phyloP scores from a whole-genome alignment of 2,797 vertebrate species.

The Lutjanus campechanus region DNA sequence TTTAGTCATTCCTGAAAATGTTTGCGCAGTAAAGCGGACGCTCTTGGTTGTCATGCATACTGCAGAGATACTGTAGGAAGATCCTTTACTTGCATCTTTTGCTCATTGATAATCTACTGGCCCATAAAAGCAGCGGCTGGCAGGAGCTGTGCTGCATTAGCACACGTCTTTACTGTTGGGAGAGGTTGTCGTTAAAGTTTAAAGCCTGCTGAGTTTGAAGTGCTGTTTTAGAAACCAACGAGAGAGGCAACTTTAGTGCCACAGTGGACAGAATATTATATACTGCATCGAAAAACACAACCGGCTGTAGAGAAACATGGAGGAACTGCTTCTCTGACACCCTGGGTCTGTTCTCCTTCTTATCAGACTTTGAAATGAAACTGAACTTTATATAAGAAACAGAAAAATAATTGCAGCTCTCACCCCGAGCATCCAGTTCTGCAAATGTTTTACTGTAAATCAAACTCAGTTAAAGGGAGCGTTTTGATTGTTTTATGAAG shows the following conservation, averaged over 20 bases:
- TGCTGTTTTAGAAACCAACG: conserved; percentile 41
- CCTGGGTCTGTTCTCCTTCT: neutral
- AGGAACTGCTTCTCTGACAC: conserved; percentile 4
- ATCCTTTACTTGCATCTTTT: conserved; percentile 47
- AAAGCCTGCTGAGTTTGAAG: conserved; percentile 68
- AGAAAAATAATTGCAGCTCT: conserved; percentile 5
- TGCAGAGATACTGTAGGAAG: conserved; percentile 31
- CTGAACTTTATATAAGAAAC: conserved; percentile 13
- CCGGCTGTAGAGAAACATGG: neutral
- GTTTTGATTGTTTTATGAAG: no score
- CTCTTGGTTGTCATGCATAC: conserved; percentile 53
- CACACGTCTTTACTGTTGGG: conserved; percentile 46
- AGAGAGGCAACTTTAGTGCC: conserved; percentile 39
- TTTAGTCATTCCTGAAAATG: conserved; percentile 79
- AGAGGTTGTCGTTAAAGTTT: conserved; percentile 70
- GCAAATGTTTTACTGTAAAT: conserved; percentile 5
- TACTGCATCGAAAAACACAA: conserved; percentile 23
- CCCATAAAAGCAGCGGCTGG: conserved; percentile 52
- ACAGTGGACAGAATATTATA: conserved; percentile 47
- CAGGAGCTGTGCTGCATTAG: conserved; percentile 60
- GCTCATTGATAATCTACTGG: conserved; percentile 52
- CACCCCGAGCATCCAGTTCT: neutral
- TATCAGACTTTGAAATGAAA: conserved; percentile 13
- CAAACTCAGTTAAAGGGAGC: neutral
- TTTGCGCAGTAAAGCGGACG: conserved; percentile 51